phyloP scores from a whole-genome alignment of 2,888 invertebrate species.

The Artemia sp. region DNA sequence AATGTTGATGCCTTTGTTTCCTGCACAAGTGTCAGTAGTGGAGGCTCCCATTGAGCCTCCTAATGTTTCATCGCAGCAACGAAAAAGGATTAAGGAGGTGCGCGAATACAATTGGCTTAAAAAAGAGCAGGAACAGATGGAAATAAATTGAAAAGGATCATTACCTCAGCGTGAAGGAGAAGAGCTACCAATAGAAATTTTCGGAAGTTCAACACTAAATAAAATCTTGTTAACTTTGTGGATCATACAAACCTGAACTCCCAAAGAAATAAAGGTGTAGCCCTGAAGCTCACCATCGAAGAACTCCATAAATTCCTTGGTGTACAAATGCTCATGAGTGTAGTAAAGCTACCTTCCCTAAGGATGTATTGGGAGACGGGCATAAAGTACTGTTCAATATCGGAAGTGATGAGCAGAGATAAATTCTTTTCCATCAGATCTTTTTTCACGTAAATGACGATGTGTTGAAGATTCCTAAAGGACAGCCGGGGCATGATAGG shows the following conservation, averaged over 20 bases:
- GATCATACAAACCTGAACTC: constrained; percentile 8
- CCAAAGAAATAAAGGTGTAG: constrained; percentile 10
- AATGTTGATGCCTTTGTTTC: constrained; percentile 5
- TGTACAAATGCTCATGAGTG: constrained; percentile 10
- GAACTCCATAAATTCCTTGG: constrained; percentile 10
- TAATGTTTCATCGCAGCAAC: neutral
- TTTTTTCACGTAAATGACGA: constrained; percentile 7
- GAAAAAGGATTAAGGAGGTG: neutral
- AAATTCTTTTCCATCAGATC: constrained; percentile 7
- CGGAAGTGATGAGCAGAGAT: constrained; percentile 13
- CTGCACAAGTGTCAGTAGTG: neutral
- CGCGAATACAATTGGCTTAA: neutral
- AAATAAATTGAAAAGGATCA: neutral
- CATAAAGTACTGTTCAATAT: neutral
- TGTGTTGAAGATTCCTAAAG: constrained; percentile 3
- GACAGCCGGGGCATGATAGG: constrained; percentile 10
- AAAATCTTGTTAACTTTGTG: neutral
- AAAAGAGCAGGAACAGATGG: neutral
- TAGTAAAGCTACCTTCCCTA: neutral
- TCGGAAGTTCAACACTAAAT: neutral
- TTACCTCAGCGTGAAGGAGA: neutral
- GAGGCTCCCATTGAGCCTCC: neutral
- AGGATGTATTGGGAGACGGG: constrained; percentile 6
- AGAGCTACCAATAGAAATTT: constrained; percentile 2
- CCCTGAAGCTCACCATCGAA: constrained; percentile 7